Base-by-base conservation (phyloP, 2,113 vertebrate genomes). In the Mohoua ochrocephala region DNA sequence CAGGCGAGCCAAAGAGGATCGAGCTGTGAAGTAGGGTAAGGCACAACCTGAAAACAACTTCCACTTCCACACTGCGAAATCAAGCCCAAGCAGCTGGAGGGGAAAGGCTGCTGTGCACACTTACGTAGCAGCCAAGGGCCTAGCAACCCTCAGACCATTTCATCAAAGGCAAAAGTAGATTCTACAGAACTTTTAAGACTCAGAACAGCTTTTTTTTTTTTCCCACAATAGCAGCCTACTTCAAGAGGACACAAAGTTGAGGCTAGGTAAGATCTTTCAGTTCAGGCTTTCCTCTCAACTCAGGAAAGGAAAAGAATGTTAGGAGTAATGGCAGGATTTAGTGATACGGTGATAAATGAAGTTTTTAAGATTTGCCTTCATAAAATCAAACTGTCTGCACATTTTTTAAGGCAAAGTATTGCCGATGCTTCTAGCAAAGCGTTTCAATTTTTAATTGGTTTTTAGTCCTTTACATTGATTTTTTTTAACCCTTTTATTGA, bases 341-440 rank as follows among this genome's bases (percentile, higher is more conserved):
- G 3, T 37, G 39, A 37, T 3, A 11, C 0, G 2, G 15, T 14
- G 7, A 39, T 30, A 10, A 22, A 57, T 35, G 2, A 57, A 35
- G 6, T 44, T 71, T 70, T 54, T 82, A 85, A 49, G 5, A 65
- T 44, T 50, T 60, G 6, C 4, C 53, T 35, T 76, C 18, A 24
- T 39, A 47, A 84, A 84, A 44, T 27, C 3, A 84, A 68, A 33
- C 16, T 9, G 10, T 21, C 45, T 35, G 15, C 5, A n/a, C 6
- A 2, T 53, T 15, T 78, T 73, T 71, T 19, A 28, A 52, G 24
- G 24, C 6, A 67, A 63, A 44, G 2, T 30, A 71, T 53, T 45
- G 8, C 15, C 42, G 15, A 78, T 37, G 7, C 41, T 76, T 71
- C 49, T 47, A 52, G 56, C 15, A 85, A 73, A 57, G 3, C 17